Percentiles rank a stretch among this genome's conserved stretches.
phyloP scores from a whole-genome alignment of 2,888 invertebrate genomes.

The Sthenelais limicola region DNA sequence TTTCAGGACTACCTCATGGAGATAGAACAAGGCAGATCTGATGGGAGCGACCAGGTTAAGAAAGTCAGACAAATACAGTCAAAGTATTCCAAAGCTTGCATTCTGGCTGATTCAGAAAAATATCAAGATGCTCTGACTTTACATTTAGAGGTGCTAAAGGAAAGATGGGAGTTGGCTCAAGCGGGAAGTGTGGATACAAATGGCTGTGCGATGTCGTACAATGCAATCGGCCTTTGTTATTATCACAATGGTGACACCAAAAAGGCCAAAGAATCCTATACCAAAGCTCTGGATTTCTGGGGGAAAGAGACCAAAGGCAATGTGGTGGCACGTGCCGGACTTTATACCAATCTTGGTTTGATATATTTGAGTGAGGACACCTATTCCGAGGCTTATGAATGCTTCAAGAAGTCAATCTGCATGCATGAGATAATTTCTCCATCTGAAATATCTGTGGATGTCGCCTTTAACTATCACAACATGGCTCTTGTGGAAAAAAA shows the following conservation, averaged over 20 bases:
- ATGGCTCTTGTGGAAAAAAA: not conserved
- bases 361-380: not conserved
- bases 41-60: too few species aligned
- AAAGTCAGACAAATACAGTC: not conserved
- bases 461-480: slow-evolving; percentile 17
- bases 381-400: not conserved
- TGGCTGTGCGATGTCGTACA: slow-evolving; percentile 3
- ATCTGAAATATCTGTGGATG: not conserved
- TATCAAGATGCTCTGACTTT: not conserved
- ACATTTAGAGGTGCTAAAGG: slow-evolving; percentile 1
- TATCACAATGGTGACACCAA: not conserved
- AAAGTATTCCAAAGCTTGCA: slow-evolving; percentile 14
- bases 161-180: not conserved
- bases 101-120: slow-evolving; percentile 6
- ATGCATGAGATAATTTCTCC: not conserved
- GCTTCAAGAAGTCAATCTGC: not conserved
- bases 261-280: slow-evolving; percentile 11
- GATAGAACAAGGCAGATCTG: not conserved
- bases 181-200: not conserved
- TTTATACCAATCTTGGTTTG: slow-evolving; percentile 2
- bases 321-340: not conserved
- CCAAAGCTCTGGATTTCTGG: not conserved
- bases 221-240: slow-evolving; percentile 15
- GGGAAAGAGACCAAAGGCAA: not conserved
- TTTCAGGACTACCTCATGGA: not conserved